Evolutionary conservation across 2,113 vertebrate genomes (phyloP), one percentile per base, ranked within the genome.

Genomic region (Micronycteris hirsuta): DNA sequence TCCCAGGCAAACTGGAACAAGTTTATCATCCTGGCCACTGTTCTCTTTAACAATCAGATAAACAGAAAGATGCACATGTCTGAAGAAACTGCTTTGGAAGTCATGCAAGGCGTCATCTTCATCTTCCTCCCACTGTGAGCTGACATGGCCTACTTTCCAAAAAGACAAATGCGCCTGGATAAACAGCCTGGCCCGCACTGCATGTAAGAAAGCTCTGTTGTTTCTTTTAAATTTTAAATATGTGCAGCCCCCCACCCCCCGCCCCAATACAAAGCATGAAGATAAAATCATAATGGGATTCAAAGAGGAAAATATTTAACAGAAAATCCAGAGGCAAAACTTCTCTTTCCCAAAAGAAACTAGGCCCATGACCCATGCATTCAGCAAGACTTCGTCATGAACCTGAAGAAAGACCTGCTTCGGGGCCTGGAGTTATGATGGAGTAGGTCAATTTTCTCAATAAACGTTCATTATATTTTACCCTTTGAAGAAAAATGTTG

Each of bases 401-500:
- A 78, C 76, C 95, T 80, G 24, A 71, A 76, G 94, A 95, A 86
- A 94, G 86, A 89, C 74, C 83, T 31, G n/a, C 86, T 68, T 33
- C 36, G 91, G 91, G 74, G 78, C 81, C 89, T 73, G 45, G 58
- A 96, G 91, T 96, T 89, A 93, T 97, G 95, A 95, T 96, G 92
- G 84, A 96, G 85, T 85, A 90, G 96, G 95, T 95, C 95, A 94
- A 91, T 95, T 96, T 93, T 93, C 83, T 95, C 96, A 97, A 97
- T 93, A 95, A 97, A 97, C 84, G 65, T 97, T 96, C 96, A 92
- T 97, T 97, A 97, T 95, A 92, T 96, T 97, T 97, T 97, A 95
- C 54, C 63, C 97, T 98, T 97, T 97, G 97, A 97, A 97, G 97
- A 96, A 97, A 97, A 96, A 97, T 96, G 96, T 92, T 96, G 94